A percentile compares a stretch with the other conserved stretches of the same genome.
These are phyloP conservation scores for Colaptes auratus DNA, from an alignment of 2,113 vertebrate species.

Conservation along the genomic window DNA sequence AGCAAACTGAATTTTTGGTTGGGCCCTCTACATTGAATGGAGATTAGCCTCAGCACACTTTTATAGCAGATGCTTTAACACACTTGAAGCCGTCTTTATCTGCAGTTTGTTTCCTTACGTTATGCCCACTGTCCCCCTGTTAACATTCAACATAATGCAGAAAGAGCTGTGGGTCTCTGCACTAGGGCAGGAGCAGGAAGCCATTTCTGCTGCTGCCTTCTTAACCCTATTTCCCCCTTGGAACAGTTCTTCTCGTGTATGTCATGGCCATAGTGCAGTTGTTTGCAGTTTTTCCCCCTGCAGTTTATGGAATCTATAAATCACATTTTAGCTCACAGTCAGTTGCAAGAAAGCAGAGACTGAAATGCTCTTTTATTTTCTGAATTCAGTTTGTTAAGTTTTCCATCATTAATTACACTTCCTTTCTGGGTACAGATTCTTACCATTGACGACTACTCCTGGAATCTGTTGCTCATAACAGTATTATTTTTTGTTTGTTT, in stretches of 20 bases:
- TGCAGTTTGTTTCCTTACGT: neutral
- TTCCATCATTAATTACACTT: conserved; percentile 10
- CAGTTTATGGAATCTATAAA: conserved; percentile 9
- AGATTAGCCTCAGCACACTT: neutral
- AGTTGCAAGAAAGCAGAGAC: neutral
- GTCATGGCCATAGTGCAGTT: neutral
- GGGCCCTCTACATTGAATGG: neutral
- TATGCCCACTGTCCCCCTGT: neutral
- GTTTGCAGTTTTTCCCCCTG: neutral
- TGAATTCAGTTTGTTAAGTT: neutral
- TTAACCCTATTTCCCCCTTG: neutral
- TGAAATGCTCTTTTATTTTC: conserved; percentile 22
- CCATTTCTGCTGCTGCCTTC: neutral
- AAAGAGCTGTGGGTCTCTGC: neutral
- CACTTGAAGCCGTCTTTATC: neutral
- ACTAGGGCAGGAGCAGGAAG: neutral
- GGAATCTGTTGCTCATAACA: conserved; percentile 38
- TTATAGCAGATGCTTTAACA: no score
- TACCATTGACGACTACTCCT: neutral
- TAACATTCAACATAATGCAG: accelerated
- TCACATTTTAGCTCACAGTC: neutral
- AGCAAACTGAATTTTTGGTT: neutral
- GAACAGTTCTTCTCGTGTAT: neutral
- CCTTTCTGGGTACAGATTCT: conserved; percentile 18
- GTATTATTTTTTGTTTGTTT: neutral